A percentile compares a stretch with the other conserved stretches of the same genome.
These are phyloP conservation scores for Hoplodrina ambigua DNA, from an alignment of 2,888 invertebrate species.

Conservation along the genomic window DNA sequence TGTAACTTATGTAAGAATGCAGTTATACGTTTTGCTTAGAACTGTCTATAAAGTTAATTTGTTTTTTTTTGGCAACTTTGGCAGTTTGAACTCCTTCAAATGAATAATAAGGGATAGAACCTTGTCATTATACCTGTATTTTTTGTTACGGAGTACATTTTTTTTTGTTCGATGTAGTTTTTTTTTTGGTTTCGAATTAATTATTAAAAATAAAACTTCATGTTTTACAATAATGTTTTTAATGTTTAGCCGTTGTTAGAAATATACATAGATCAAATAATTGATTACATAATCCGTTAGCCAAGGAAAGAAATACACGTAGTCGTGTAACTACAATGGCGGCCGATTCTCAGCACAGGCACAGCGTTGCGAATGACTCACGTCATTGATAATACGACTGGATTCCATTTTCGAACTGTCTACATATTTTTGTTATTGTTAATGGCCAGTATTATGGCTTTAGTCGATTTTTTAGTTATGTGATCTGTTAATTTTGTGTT, in stretches of 20 bases:
- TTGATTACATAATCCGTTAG: conserved; percentile 1
- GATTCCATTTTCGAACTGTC: conserved; percentile 43
- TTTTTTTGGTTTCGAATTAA: no score
- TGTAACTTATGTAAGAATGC: conserved; percentile 26
- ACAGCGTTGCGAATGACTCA: conserved; percentile 43
- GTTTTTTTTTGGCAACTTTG: no score
- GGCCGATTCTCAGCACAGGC: conserved; percentile 6
- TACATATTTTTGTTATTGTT: conserved; percentile 13
- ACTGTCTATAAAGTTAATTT: no score
- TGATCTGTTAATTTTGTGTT: background rate
- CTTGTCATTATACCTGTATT: no score
- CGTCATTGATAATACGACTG: conserved; percentile 24
- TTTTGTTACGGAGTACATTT: no score
- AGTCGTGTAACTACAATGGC: conserved; percentile 24
- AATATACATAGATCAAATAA: conserved; percentile 3
- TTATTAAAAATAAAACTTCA: no score
- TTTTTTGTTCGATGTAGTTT: no score
- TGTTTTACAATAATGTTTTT: background rate
- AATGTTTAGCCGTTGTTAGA: background rate
- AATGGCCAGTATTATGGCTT: background rate
- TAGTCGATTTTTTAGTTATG: background rate
- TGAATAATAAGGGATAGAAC: no score
- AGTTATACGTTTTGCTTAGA: conserved; percentile 1
- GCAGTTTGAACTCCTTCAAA: no score
- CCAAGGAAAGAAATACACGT: conserved; percentile 1